These are phyloP conservation scores for Ormyrus rosae DNA, from an alignment of 2,888 invertebrate species.

Conservation along the genomic window DNA sequence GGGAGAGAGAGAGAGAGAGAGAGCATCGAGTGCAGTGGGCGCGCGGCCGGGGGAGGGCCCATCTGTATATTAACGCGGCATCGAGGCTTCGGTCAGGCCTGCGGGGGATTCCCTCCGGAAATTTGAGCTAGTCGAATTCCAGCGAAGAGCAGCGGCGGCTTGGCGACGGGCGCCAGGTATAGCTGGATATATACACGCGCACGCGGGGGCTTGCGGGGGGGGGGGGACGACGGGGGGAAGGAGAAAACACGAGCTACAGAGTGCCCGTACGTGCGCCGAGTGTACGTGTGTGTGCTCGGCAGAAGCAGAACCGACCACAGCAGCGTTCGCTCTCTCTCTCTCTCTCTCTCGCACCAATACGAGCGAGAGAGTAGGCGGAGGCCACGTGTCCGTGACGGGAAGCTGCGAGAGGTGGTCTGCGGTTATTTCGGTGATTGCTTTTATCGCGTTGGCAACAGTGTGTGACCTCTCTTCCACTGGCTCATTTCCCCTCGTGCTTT, in stretches of 20 bases:
- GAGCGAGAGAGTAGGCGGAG: slow-evolving; percentile 45
- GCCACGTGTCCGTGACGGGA: slow-evolving; percentile 70
- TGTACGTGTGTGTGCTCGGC: slow-evolving; percentile 18
- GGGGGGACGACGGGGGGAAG: not conserved
- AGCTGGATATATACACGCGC: slow-evolving; percentile 6
- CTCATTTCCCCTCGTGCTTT: slow-evolving; percentile 45
- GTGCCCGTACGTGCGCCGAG: slow-evolving; percentile 24
- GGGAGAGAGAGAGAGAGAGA: not conserved
- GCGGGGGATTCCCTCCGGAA: slow-evolving; percentile 50
- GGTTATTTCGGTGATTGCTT: slow-evolving; percentile 75
- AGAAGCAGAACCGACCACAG: slow-evolving; percentile 39
- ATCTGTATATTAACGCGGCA: too few species aligned
- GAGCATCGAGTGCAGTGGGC: not conserved
- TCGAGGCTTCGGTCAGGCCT: slow-evolving; percentile 5
- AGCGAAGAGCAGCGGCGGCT: slow-evolving; percentile 22
- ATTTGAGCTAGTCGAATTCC: slow-evolving; percentile 54
- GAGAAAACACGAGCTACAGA: slow-evolving; percentile 41
- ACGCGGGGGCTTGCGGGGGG: too few species aligned
- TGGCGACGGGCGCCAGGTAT: slow-evolving; percentile 32
- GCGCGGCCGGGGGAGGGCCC: not conserved
- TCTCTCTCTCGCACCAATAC: not conserved
- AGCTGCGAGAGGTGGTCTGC: slow-evolving; percentile 71
- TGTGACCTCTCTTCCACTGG: slow-evolving; percentile 62
- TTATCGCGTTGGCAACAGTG: slow-evolving; percentile 71
- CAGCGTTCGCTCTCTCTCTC: slow-evolving; percentile 5